Evolutionary conservation across 2,797 vertebrate genomes (phyloP), one percentile per base, ranked within the genome.

Genomic region (Rhynchotus rufescens): DNA sequence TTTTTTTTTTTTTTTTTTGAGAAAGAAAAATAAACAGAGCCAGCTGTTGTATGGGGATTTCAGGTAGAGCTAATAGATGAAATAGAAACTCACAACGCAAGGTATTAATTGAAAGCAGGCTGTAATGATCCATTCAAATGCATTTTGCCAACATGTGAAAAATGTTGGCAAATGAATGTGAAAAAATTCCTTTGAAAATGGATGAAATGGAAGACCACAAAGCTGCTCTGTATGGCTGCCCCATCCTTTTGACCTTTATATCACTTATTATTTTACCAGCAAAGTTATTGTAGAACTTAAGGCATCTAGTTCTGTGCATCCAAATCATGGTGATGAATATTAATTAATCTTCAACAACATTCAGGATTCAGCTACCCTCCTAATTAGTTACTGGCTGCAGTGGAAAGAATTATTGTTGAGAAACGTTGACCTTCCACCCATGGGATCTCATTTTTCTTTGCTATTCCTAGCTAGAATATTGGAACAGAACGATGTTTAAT

Each of bases 341-440:
- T 64, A 84, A 54, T 86, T 91, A 47, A 32, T 25, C 57, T 61
- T 17, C 45, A 68, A 30, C 66, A 89, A 26, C 52, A 10, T 61
- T 47, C 71, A 15, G 52, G 21, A 45, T 72, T 75, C 76, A 40
- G 66, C 56, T 42, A 36, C 3, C 44, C 72, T 62, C 76, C 82
- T 84, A 78, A 87, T 93, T 84, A 93, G 79, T 22, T 85, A 51
- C 71, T 79, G 68, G 45, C 76, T 87, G 45, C 61, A 64, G 80
- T 10, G 32, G 36, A 86, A 59, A 73, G 62, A 44, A 49, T 86
- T 71, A 45, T 12, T 15, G 32, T 47, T 65, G 26, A 88, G 83
- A 79, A 80, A 30, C 79, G 13, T 42, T 61, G 75, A 60, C 86
- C 79, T 94, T 30, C 76, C 51, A 77, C 79, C 73, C 91, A 36